phyloP scores from a whole-genome alignment of 2,113 vertebrate species.

The Syngnathus typhle region DNA sequence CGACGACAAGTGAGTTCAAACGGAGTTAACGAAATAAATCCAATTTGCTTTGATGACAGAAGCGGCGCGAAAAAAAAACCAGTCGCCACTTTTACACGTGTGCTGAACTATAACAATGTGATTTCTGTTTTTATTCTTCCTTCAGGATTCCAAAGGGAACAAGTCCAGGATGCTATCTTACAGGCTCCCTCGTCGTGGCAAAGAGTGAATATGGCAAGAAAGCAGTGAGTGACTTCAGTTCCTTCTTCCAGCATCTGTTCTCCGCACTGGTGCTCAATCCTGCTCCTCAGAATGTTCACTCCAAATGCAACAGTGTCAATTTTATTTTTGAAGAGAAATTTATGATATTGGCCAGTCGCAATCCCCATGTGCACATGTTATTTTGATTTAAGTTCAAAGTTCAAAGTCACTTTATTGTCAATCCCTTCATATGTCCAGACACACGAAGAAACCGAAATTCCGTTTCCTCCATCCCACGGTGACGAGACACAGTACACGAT shows the following conservation, averaged over 20 bases:
- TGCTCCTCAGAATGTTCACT: slow-evolving; percentile 20
- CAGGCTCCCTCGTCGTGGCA: slow-evolving; percentile 85
- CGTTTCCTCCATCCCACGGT: no score
- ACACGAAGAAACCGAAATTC: no score
- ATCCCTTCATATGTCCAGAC: no score
- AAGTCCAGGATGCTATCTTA: slow-evolving; percentile 89
- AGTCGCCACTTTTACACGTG: neutral
- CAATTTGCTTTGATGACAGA: neutral
- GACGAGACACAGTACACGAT: no score
- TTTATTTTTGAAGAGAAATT: no score
- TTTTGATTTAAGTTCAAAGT: no score
- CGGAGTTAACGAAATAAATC: no score
- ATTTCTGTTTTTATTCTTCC: slow-evolving; percentile 8
- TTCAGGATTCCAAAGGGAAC: slow-evolving; percentile 90
- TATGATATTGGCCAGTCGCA: no score
- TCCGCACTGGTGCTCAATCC: slow-evolving; percentile 7
- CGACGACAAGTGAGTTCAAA: slow-evolving; percentile 89
- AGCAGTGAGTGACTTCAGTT: slow-evolving; percentile 82
- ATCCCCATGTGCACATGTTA: no score
- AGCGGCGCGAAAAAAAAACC: neutral
- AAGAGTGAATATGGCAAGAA: slow-evolving; percentile 98
- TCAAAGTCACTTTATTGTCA: no score
- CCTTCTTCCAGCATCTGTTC: neutral
- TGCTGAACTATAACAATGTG: neutral
- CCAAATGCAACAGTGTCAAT: neutral